phyloP scores from a whole-genome alignment of 2,888 invertebrate genomes.

The Acleris holmiana region DNA sequence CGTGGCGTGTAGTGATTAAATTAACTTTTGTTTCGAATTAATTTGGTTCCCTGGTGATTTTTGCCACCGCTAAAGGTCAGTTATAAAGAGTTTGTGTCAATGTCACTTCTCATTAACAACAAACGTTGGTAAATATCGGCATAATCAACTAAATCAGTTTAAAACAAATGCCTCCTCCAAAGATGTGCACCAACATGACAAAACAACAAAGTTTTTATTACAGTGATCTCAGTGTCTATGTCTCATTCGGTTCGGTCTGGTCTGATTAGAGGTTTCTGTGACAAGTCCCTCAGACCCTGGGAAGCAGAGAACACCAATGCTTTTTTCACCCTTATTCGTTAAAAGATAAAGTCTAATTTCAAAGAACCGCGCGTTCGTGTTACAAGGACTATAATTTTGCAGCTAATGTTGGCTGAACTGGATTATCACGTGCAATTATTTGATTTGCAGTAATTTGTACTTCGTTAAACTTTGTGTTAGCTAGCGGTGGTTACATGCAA shows the following conservation, averaged over 20 bases:
- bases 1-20: too few relatives aligned
- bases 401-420: conserved; percentile 35
- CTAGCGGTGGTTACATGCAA: conserved; percentile 14
- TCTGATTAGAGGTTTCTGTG: conserved; percentile 59
- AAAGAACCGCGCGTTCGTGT: neutral
- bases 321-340: neutral
- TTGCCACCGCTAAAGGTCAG: too few relatives aligned
- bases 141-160: neutral
- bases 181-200: conserved; percentile 27
- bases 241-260: conserved; percentile 55
- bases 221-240: conserved; percentile 47
- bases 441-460: conserved; percentile 36
- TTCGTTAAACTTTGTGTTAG: conserved; percentile 23
- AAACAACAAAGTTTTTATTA: conserved; percentile 45
- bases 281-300: conserved; percentile 46
- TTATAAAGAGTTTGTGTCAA: too few relatives aligned
- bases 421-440: conserved; percentile 37
- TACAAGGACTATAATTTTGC: conserved; percentile 31
- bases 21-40: too few relatives aligned
- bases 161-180: conserved; percentile 28
- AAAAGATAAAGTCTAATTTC: conserved; percentile 4
- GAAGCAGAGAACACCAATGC: conserved; percentile 39
- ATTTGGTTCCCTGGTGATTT: too few relatives aligned
- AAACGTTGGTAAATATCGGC: too few relatives aligned
- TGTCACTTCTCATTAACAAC: too few relatives aligned